Base-by-base conservation (phyloP, 2,113 vertebrate genomes). In the Phocoena sinus region DNA sequence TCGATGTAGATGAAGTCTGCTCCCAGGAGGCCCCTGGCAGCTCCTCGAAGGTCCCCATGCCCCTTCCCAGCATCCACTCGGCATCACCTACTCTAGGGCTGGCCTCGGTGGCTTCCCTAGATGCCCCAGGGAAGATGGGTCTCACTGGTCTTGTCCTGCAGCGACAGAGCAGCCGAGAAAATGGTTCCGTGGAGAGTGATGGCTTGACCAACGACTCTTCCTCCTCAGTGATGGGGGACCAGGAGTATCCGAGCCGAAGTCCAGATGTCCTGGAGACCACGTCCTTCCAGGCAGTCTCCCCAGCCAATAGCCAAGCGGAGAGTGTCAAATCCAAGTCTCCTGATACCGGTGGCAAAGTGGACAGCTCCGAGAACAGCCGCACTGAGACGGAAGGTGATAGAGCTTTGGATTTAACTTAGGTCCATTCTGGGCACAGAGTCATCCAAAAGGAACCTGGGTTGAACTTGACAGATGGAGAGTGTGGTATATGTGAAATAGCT, bases 361-460 rank as follows among this genome's bases (percentile, higher is more conserved):
- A 99, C 50, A 91, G 96, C 63, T 68, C 98, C 1, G 99, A 99
- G 41, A 97, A 6, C 1, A 44, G 92, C 2, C 85, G 97, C 82
- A 18, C 97, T 17, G 99, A 99, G 73, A 89, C 97, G 21, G 99
- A 99, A 98, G 99, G 99, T n/a, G 98, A 99, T 0, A 98, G 99
- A 44, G 99, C 99, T 92, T 98, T 99, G 97, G 99, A 99, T 99
- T 99, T 99, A 96, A 99, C 99, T 1, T 99, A 99, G 0, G 98
- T 99, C 91, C 99, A 91, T 89, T 98, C 99, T 31, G 98, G 98
- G 71, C 98, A 98, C 63, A 99, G 99, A 98, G 95, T 97, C 36
- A 98, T 99, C 91, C 99, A 99, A 88, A 99, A 99, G 94, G 99
- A 99, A 58, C 99, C 99, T 0, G 99, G 99, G 74, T 68, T 99